Percentiles rank a stretch among this genome's conserved stretches.
Conservation (phyloP, 2,113 vertebrate genomes). For the Rhinoderma darwinii region DNA sequence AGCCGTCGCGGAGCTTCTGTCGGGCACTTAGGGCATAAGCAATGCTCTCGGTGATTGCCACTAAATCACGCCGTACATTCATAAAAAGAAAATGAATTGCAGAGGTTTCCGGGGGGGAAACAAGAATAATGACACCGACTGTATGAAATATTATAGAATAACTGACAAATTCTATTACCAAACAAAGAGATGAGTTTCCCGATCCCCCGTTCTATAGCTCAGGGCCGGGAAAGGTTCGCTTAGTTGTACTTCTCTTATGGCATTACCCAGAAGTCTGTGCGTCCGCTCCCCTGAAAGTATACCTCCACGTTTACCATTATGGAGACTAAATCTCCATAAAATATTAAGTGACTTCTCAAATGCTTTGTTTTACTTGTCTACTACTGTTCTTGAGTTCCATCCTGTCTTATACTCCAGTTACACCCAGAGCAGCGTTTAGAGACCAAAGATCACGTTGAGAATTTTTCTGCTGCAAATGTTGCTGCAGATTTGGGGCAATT, state of each 20-base stretch:
- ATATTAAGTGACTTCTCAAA: background rate
- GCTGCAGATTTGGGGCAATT: no score
- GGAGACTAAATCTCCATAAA: constrained; percentile 7
- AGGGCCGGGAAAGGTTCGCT: background rate
- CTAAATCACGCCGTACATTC: constrained; percentile 32
- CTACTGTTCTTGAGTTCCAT: background rate
- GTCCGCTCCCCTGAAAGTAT: background rate
- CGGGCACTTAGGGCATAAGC: background rate
- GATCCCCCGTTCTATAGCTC: background rate
- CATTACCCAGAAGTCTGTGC: constrained; percentile 12
- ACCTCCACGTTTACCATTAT: background rate
- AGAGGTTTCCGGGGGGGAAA: background rate
- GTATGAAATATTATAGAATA: constrained; percentile 45
- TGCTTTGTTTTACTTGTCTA: background rate
- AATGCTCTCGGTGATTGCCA: constrained; percentile 25
- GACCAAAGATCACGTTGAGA: background rate
- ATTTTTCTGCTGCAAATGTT: no score
- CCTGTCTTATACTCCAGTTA: background rate
- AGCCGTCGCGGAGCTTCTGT: background rate
- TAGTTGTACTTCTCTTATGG: background rate
- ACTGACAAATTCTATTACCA: constrained; percentile 31
- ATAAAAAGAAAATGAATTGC: constrained; percentile 44
- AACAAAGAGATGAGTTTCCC: constrained; percentile 30
- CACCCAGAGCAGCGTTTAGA: background rate
- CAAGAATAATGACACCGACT: constrained; percentile 23